These are phyloP conservation scores for Ophioderma brevispina DNA, from an alignment of 35 echinoderm and acorn worm genomes.

Conservation along the genomic window DNA sequence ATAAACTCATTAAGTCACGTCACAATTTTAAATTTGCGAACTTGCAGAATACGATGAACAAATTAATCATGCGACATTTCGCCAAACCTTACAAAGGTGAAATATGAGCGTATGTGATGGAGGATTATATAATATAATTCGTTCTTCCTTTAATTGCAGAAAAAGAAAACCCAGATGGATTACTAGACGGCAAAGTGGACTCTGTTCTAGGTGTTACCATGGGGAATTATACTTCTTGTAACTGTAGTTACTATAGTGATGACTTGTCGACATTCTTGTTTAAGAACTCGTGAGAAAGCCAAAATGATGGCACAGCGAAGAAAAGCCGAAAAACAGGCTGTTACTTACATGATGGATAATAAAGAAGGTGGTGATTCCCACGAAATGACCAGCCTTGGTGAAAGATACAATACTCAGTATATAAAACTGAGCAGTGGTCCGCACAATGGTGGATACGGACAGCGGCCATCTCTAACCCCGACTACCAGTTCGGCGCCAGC, in stretches of 20 bases:
- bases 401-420: slow-evolving; percentile 48
- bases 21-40: too few species aligned
- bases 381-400: slow-evolving; percentile 51
- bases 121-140: background rate
- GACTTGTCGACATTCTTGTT: slow-evolving; percentile 83
- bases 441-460: background rate
- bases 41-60: too few species aligned
- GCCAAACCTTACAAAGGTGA: too few species aligned
- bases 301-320: slow-evolving; percentile 48
- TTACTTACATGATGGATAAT: slow-evolving; percentile 83
- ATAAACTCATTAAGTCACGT: too few species aligned
- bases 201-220: slow-evolving; percentile 62
- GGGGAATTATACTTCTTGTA: slow-evolving; percentile 66
- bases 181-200: slow-evolving; percentile 74
- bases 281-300: slow-evolving; percentile 75
- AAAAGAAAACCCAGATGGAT: slow-evolving; percentile 6
- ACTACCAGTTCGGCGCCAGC: slow-evolving; percentile 17
- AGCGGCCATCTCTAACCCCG: background rate
- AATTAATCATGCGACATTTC: too few species aligned
- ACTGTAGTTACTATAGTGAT: slow-evolving; percentile 68
- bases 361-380: slow-evolving; percentile 39
- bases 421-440: slow-evolving; percentile 6
- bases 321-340: slow-evolving; percentile 52
- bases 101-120: too few species aligned
- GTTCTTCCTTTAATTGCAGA: background rate